Evolutionary conservation across 53 echinoderm and acorn worm species (phyloP).

Genomic region (Holothuria leucospilota): DNA sequence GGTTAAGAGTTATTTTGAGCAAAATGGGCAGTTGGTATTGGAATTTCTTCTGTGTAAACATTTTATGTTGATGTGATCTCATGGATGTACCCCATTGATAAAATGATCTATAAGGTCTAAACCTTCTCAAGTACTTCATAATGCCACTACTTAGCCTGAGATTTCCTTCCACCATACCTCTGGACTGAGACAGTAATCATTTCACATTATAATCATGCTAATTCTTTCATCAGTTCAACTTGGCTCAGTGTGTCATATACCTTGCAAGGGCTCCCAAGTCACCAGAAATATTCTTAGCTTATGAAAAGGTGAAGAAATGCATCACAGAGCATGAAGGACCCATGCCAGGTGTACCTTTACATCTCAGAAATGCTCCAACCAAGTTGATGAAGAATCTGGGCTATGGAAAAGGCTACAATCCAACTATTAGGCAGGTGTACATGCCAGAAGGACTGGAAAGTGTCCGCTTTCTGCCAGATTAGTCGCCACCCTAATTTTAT

Average conservation of each 20-base stretch:
- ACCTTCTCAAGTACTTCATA: too few relatives aligned
- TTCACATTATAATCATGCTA: too few relatives aligned
- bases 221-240: constrained; percentile 58
- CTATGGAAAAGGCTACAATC: constrained; percentile 71
- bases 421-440: constrained; percentile 41
- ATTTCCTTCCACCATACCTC: too few relatives aligned
- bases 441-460: constrained; percentile 67
- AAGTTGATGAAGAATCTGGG: constrained; percentile 69
- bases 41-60: too few relatives aligned
- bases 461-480: constrained; percentile 63
- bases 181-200: too few relatives aligned
- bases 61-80: too few relatives aligned
- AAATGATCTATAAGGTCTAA: too few relatives aligned
- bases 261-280: constrained; percentile 89
- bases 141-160: too few relatives aligned
- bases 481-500: too few relatives aligned
- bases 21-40: too few relatives aligned
- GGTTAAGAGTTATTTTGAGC: too few relatives aligned
- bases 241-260: constrained; percentile 92
- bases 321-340: constrained; percentile 68
- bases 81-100: neutral
- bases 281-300: constrained; percentile 62
- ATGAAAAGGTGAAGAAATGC: constrained; percentile 73
- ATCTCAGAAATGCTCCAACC: constrained; percentile 76
- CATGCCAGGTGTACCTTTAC: constrained; percentile 82